These are phyloP conservation scores for Drosophila athabasca DNA, from an alignment of 1,140 invertebrate genomes.

Conservation along the genomic window DNA sequence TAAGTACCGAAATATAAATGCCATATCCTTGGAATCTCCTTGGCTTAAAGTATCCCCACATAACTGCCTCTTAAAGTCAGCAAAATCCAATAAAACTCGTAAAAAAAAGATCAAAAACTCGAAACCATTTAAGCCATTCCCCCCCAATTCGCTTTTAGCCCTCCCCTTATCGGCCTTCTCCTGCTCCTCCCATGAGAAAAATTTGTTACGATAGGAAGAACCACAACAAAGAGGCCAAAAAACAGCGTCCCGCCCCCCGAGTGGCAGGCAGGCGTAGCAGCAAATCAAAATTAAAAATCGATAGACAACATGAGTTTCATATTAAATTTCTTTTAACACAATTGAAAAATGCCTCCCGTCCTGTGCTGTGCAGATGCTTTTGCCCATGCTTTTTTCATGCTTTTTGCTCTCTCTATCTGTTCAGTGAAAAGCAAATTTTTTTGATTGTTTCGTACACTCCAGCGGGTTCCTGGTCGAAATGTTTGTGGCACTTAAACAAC, in stretches of 20 bases:
- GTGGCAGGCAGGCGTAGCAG: background rate
- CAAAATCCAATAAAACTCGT: constrained; percentile 1
- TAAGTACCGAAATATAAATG: too few species aligned
- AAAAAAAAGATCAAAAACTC: constrained; percentile 10
- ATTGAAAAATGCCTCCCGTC: constrained; percentile 49
- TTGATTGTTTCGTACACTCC: constrained; percentile 44
- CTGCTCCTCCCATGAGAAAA: constrained; percentile 10
- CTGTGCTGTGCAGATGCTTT: constrained; percentile 24
- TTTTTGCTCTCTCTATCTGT: constrained; percentile 19
- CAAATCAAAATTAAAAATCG: constrained; percentile 64
- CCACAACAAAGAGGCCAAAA: constrained; percentile 49
- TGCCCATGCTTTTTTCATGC: constrained; percentile 2
- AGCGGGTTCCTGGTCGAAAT: constrained; percentile 21
- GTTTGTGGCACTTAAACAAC: constrained; percentile 59
- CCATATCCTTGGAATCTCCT: too few species aligned
- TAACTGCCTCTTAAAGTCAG: too few species aligned
- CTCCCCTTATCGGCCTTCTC: background rate
- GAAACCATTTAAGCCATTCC: constrained; percentile 16
- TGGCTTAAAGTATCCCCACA: too few species aligned
- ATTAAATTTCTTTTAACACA: constrained; percentile 65
- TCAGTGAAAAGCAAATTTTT: constrained; percentile 52
- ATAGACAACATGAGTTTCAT: constrained; percentile 61
- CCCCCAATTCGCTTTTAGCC: background rate
- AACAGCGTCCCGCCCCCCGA: background rate
- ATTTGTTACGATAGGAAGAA: constrained; percentile 3